A percentile compares a stretch with the other conserved stretches of the same genome.
phyloP scores from a whole-genome alignment of 1,140 invertebrate species.

The Sarcophaga peregrina region DNA sequence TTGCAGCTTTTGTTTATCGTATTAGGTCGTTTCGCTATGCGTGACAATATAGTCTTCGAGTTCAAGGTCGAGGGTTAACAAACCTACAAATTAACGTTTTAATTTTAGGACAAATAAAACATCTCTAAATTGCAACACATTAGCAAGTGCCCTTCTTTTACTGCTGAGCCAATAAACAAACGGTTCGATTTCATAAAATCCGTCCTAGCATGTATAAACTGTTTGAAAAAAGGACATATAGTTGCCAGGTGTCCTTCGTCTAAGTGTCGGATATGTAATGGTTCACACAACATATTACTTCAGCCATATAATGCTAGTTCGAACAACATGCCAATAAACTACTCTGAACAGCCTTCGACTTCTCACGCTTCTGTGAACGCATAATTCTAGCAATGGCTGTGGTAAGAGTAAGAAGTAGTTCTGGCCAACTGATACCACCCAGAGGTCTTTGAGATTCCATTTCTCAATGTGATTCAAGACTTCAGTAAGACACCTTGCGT shows the following conservation, averaged over 20 bases:
- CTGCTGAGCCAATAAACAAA: constrained; percentile 11
- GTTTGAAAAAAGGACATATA: constrained; percentile 27
- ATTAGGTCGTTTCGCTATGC: too few relatives aligned
- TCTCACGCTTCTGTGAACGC: neutral
- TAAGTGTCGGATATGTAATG: constrained; percentile 28
- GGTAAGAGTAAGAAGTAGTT: constrained; percentile 17
- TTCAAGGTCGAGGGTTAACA: too few relatives aligned
- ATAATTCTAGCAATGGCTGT: constrained; percentile 37
- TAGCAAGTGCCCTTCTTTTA: neutral
- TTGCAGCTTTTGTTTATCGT: too few relatives aligned
- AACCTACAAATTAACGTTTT: too few relatives aligned
- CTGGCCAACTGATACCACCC: constrained; percentile 1
- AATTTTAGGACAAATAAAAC: too few relatives aligned
- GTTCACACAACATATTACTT: constrained; percentile 32
- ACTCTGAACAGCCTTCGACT: too few relatives aligned
- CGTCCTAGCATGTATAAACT: constrained; percentile 26
- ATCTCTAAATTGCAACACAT: too few relatives aligned
- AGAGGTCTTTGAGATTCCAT: constrained; percentile 34
- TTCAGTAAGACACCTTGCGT: neutral
- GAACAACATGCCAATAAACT: too few relatives aligned
- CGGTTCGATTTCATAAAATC: constrained; percentile 17
- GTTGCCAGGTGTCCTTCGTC: constrained; percentile 26
- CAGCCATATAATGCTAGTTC: constrained; percentile 3
- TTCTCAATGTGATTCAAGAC: constrained; percentile 33
- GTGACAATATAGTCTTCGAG: too few relatives aligned